Evolutionary conservation across 2,888 invertebrate genomes (phyloP).

Genomic region (Pyrochroa serraticornis): DNA sequence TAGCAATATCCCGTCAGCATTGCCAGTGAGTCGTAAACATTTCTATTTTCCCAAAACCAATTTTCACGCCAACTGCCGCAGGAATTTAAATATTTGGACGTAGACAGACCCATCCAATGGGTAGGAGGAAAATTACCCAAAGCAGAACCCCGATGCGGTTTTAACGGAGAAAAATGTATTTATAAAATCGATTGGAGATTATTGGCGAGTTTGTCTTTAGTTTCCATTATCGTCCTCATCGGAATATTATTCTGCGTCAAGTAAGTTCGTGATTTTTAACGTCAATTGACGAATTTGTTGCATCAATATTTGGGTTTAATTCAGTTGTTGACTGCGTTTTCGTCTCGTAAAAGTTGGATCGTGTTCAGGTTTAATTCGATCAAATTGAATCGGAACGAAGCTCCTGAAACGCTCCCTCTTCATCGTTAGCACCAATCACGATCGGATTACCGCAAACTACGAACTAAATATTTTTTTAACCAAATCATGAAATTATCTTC

Average conservation of each 20-base stretch:
- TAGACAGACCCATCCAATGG: constrained; percentile 74
- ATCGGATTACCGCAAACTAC: no score
- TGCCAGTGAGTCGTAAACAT: constrained; percentile 63
- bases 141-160: constrained; percentile 86
- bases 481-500: no score
- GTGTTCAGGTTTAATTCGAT: no score
- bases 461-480: no score
- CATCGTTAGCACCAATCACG: no score
- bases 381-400: no score
- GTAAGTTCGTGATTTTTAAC: constrained; percentile 56
- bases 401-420: no score
- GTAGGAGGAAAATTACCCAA: constrained; percentile 74
- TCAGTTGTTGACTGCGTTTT: neutral
- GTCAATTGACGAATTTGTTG: neutral
- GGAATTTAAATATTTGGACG: constrained; percentile 71
- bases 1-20: constrained; percentile 59
- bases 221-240: constrained; percentile 68
- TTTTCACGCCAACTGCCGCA: constrained; percentile 39
- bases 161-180: constrained; percentile 75
- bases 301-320: neutral
- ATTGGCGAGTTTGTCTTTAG: constrained; percentile 67
- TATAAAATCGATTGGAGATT: constrained; percentile 72
- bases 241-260: constrained; percentile 71
- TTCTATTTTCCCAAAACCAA: no score
- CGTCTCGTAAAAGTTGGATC: no score